Conservation (phyloP, 2,113 vertebrate genomes). For the Thamnaconus septentrionalis region DNA sequence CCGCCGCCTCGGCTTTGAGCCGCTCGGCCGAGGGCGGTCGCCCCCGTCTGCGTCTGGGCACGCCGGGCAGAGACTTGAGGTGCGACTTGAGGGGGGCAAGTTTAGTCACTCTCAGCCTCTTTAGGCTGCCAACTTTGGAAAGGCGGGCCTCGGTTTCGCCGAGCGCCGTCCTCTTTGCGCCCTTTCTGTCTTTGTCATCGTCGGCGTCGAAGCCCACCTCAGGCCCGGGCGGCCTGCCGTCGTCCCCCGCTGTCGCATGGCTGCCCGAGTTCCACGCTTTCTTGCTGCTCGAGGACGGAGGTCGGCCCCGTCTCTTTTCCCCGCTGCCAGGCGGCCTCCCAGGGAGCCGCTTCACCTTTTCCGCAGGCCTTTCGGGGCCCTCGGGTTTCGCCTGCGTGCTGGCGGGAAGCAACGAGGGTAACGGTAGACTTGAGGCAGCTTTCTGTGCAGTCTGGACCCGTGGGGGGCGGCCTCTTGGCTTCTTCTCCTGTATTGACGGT, state of each 20-base stretch:
- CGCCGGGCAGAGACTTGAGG: conserved; percentile 87
- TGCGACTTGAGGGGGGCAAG: conserved; percentile 90
- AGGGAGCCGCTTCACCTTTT: conserved; percentile 85
- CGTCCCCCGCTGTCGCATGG: conserved; percentile 77
- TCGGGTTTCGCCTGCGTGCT: conserved; percentile 81
- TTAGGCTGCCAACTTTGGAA: conserved; percentile 82
- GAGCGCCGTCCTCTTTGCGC: conserved; percentile 79
- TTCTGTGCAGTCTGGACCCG: conserved; percentile 67
- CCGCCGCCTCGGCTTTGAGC: conserved; percentile 82
- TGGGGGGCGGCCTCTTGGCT: conserved; percentile 80
- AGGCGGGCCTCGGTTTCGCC: conserved; percentile 61
- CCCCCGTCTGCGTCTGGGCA: conserved; percentile 83
- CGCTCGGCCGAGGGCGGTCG: conserved; percentile 91
- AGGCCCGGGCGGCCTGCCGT: conserved; percentile 62
- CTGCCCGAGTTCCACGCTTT: conserved; percentile 73
- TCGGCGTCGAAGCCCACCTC: conserved; percentile 69
- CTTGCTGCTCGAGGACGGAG: conserved; percentile 84
- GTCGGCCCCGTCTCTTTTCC: conserved; percentile 92
- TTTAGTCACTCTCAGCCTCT: conserved; percentile 89
- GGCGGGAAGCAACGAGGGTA: conserved; percentile 52
- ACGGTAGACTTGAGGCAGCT: conserved; percentile 47
- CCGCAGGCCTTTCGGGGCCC: conserved; percentile 74
- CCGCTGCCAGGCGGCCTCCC: conserved; percentile 79
- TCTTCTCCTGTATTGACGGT: conserved; percentile 70
- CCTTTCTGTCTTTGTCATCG: conserved; percentile 84